phyloP scores from a whole-genome alignment of 2,797 vertebrate species.

The Crocodylus rhombifer region DNA sequence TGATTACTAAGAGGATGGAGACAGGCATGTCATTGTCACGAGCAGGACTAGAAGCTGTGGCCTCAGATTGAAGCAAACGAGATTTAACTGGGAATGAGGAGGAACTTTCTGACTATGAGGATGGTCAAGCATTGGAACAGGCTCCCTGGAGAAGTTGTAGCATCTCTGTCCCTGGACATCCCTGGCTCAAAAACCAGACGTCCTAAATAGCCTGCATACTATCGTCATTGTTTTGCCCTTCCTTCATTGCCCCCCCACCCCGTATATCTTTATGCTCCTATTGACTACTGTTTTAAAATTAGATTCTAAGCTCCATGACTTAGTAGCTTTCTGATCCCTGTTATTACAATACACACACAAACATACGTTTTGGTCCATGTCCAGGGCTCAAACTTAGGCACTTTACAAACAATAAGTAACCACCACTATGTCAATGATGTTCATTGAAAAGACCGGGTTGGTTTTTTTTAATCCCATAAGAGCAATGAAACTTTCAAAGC shows the following conservation, averaged over 20 bases:
- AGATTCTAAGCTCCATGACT: background rate
- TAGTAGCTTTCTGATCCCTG: constrained; percentile 10
- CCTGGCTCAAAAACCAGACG: too few species aligned
- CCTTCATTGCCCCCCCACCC: background rate
- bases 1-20: too few species aligned
- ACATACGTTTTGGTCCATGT: background rate
- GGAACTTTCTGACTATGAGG: too few species aligned
- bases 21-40: too few species aligned
- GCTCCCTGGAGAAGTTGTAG: too few species aligned
- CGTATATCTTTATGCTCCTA: background rate
- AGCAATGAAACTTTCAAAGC: constrained; percentile 48
- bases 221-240: background rate
- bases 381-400: background rate
- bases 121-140: too few species aligned
- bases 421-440: background rate
- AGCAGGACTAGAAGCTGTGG: too few species aligned
- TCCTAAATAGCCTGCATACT: too few species aligned
- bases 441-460: background rate
- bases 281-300: background rate
- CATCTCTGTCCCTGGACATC: too few species aligned
- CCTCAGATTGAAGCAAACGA: too few species aligned
- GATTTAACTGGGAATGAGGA: too few species aligned
- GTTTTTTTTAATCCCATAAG: background rate
- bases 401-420: background rate
- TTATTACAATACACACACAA: background rate